Conservation (phyloP, 2,797 vertebrate genomes). For the Chrysolophus pictus region DNA sequence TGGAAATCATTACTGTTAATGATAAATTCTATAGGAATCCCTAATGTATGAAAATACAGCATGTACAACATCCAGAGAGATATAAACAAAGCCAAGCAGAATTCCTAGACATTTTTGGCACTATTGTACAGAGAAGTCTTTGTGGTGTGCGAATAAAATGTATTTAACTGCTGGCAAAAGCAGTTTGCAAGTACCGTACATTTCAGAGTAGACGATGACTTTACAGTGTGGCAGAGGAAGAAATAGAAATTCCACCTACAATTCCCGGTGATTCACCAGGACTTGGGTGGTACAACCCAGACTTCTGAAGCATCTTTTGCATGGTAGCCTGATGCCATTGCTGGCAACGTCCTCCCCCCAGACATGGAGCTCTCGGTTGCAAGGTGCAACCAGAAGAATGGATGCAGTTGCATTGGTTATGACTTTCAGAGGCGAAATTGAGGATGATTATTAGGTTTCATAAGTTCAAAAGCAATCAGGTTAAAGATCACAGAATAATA, state of each 20-base stretch:
- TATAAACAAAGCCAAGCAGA: slow-evolving; percentile 39
- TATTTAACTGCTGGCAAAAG: slow-evolving; percentile 13
- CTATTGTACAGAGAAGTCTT: slow-evolving; percentile 28
- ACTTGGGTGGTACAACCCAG: accelerated
- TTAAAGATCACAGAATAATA: background rate
- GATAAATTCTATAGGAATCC: slow-evolving; percentile 42
- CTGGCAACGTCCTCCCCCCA: background rate
- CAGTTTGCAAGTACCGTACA: background rate
- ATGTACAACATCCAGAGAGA: background rate
- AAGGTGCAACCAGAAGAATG: background rate
- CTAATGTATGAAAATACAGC: slow-evolving; percentile 24
- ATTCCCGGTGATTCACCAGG: background rate
- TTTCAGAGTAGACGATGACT: background rate
- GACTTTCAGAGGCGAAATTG: background rate
- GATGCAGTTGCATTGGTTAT: background rate
- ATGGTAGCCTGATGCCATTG: background rate
- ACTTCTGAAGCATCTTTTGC: background rate
- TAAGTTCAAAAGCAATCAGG: background rate
- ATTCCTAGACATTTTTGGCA: slow-evolving; percentile 12
- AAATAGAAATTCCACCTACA: background rate
- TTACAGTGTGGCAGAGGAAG: background rate
- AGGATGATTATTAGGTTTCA: background rate
- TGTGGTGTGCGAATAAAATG: background rate
- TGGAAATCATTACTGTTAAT: slow-evolving; percentile 58
- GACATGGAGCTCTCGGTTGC: accelerated